Conservation (phyloP, 2,113 vertebrate species). For the Mesocricetus auratus region DNA sequence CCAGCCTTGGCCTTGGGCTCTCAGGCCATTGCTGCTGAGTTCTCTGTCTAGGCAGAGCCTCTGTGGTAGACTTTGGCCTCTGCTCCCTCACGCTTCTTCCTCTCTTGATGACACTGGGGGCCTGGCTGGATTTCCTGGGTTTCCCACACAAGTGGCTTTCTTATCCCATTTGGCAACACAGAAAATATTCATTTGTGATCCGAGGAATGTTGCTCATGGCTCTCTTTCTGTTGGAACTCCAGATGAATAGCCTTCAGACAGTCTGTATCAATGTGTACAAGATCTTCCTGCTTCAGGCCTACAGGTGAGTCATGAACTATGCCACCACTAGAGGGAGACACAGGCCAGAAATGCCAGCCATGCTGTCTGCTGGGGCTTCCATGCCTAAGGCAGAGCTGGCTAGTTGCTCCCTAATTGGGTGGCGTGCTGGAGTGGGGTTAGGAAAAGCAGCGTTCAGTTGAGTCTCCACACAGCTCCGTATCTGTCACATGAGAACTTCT, state of each 20-base stretch:
- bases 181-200: fast-evolving
- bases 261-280: slow-evolving; percentile 93
- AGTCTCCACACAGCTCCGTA: fast-evolving
- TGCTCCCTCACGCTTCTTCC: neutral
- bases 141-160: fast-evolving
- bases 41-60: neutral
- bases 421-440: neutral
- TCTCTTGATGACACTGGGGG: neutral
- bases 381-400: no score
- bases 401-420: neutral
- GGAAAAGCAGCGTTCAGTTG: neutral
- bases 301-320: slow-evolving; percentile 87
- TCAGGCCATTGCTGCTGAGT: neutral
- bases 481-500: fast-evolving
- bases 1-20: neutral
- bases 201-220: fast-evolving
- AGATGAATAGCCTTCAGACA: slow-evolving; percentile 92
- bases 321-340: slow-evolving; percentile 1
- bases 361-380: no score
- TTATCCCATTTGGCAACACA: fast-evolving
- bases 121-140: neutral
- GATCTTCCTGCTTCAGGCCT: slow-evolving; percentile 94
- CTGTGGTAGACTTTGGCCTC: neutral
- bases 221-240: neutral
- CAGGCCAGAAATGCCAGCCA: neutral